Conservation (phyloP, 2,888 invertebrate species). For the Epistrophe grossulariae region DNA sequence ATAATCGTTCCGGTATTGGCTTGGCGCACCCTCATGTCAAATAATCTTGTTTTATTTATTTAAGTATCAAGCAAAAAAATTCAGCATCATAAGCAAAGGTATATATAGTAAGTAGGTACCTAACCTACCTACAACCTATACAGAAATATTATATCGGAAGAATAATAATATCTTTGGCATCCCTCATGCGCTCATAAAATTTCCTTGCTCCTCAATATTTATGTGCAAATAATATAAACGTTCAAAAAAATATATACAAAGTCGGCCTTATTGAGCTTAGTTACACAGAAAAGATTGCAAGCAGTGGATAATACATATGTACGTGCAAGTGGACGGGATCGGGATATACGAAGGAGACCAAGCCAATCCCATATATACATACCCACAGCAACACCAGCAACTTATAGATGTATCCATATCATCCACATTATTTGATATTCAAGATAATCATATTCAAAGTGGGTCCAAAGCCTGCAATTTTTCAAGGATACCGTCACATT, state of each 20-base stretch:
- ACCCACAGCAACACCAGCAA: background rate
- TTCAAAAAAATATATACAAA: conserved; percentile 38
- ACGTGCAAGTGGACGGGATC: background rate
- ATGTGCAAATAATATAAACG: conserved; percentile 55
- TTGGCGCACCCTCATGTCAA: conserved; percentile 44
- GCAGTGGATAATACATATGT: conserved; percentile 2
- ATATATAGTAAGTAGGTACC: background rate
- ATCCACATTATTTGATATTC: conserved; percentile 63
- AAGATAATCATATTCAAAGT: conserved; percentile 70
- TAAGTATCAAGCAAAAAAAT: conserved; percentile 12
- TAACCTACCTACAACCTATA: background rate
- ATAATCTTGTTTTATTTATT: conserved; percentile 56
- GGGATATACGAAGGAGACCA: background rate
- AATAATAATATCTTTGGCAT: conserved; percentile 23
- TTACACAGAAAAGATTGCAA: conserved; percentile 36
- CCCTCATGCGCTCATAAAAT: conserved; percentile 58
- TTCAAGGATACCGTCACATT: conserved; percentile 66
- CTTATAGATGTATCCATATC: conserved; percentile 1
- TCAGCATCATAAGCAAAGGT: conserved; percentile 8
- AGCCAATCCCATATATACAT: background rate
- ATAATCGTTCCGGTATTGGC: conserved; percentile 36
- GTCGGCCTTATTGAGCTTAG: conserved; percentile 25
- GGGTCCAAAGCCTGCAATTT: conserved; percentile 61
- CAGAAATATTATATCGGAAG: conserved; percentile 12
- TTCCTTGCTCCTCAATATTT: conserved; percentile 48